phyloP scores from a whole-genome alignment of 2,113 vertebrate species.

The Chelonoidis abingdonii region DNA sequence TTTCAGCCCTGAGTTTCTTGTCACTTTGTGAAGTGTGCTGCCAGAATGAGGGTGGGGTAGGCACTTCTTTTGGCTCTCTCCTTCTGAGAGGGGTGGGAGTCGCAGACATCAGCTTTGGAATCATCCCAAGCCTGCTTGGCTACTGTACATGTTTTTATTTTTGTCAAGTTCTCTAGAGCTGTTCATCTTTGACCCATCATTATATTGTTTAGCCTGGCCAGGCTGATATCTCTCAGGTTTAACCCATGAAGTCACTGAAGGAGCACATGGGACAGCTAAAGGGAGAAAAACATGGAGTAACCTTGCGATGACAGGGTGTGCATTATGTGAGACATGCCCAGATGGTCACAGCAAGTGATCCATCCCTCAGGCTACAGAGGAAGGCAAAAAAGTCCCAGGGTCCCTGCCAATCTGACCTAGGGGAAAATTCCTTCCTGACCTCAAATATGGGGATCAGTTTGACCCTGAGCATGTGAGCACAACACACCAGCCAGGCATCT shows the following conservation, averaged over 20 bases:
- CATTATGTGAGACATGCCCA: neutral
- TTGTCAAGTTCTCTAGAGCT: neutral
- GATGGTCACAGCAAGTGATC: neutral
- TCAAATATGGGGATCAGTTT: neutral
- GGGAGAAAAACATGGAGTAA: neutral
- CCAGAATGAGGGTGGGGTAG: accelerated
- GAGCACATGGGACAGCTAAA: accelerated
- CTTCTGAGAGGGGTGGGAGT: neutral
- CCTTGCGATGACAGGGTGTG: neutral
- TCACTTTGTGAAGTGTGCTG: neutral
- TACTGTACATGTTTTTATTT: neutral
- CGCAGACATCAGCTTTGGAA: neutral
- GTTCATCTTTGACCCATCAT: neutral
- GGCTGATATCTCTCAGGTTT: neutral
- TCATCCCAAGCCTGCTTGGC: neutral
- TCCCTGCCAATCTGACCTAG: neutral
- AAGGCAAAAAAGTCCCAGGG: neutral
- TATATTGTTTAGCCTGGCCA: neutral
- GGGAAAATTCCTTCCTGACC: neutral
- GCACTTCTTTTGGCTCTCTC: neutral
- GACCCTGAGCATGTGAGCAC: neutral
- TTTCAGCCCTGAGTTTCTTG: neutral
- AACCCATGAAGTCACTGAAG: neutral
- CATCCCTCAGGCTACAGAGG: neutral
- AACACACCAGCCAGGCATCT: neutral